Percentiles rank a stretch among this genome's conserved stretches.
phyloP scores from a whole-genome alignment of 1,140 invertebrate genomes.

The Littorina saxatilis region DNA sequence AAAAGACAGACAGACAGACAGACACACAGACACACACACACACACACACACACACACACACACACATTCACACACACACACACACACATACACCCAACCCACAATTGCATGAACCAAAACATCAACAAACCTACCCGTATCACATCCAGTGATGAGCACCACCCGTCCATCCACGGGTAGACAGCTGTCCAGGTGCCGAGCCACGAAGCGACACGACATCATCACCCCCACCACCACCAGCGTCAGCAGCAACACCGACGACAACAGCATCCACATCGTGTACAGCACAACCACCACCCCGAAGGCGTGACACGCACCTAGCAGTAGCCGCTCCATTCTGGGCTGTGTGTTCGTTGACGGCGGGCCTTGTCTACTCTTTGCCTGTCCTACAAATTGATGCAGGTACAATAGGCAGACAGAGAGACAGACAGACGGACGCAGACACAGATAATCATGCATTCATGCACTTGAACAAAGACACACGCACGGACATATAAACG shows the following conservation, averaged over 20 bases:
- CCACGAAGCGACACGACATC: not conserved
- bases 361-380: too few species aligned
- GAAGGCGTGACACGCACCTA: not conserved
- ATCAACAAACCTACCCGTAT: not conserved
- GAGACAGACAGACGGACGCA: too few species aligned
- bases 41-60: not conserved
- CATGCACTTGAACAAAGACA: too few species aligned
- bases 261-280: not conserved
- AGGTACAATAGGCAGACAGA: not conserved
- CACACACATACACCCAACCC: not conserved
- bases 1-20: not conserved
- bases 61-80: not conserved
- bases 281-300: not conserved
- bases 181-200: not conserved
- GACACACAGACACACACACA: conserved; percentile 4
- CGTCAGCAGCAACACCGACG: not conserved
- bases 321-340: not conserved
- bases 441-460: not conserved
- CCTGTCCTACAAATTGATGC: not conserved
- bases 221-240: not conserved
- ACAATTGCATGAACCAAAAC: not conserved
- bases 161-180: not conserved
- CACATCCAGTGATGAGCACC: conserved; percentile 21
- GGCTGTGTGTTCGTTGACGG: too few species aligned
- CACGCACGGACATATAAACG: too few species aligned